Base-by-base conservation (phyloP, 2,888 invertebrate species). In the Anticlea derivata region DNA sequence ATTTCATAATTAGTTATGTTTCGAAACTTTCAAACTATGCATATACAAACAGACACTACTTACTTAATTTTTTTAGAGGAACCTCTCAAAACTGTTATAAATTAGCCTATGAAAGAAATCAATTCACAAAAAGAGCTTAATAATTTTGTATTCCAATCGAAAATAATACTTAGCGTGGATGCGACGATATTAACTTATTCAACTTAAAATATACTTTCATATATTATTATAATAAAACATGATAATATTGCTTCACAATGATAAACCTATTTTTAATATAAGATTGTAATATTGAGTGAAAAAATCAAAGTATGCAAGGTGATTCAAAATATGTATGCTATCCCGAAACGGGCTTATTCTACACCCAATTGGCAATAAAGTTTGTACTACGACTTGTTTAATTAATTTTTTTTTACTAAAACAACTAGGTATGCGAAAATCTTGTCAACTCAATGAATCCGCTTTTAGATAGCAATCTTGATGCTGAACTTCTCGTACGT, bases 81-180 rank as follows among this genome's bases (percentile, higher is more conserved):
- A n/a, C n/a, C n/a, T n/a, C n/a, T n/a, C n/a, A n/a, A n/a, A n/a
- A n/a, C n/a, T n/a, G n/a, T n/a, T n/a, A 17, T 17, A 3, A 17
- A 17, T 17, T 3, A 17, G 12, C 6, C 29, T n/a, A 30, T 11
- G 17, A 17, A 30, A 12, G 23, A 37, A 37, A 37, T 7, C 5
- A 37, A 7, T 7, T 24, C 22, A 24, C 12, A 13, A 24, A 26
- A 23, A 17, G 17, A 2, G 17, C 17, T 17, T 17, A 3, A 17
- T 3, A 4, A 17, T 17, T 17, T 17, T 17, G 17, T 3, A 31
- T 53, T 30, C 29, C 40, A 49, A 11, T 41, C 22, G 13, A 46
- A 46, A 50, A 34, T 50, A 54, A 54, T 50, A 54, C 61, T 66
- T 62, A 47, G 44, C 23, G 51, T 33, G 50, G 55, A 57, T 45